Conservation (phyloP, 1,140 invertebrate genomes). For the Diabrotica undecimpunctata region DNA sequence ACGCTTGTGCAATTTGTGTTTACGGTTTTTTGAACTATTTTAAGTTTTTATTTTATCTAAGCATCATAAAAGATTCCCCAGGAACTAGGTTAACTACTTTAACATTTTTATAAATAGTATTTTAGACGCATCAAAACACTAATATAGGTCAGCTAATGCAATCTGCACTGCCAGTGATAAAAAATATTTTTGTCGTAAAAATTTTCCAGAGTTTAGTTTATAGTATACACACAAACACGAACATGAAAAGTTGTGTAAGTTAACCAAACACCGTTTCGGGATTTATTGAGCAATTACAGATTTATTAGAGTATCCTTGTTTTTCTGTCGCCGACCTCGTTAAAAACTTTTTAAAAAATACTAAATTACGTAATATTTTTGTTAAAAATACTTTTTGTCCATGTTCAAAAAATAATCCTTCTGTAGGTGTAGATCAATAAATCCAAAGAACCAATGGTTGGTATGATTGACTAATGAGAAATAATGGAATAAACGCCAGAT, state of each 20-base stretch:
- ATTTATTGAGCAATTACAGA: conserved; percentile 1
- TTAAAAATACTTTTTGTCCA: too few species aligned
- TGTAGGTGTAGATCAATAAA: too few species aligned
- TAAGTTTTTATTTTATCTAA: conserved; percentile 18
- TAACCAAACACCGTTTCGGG: neutral
- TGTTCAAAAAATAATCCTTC: too few species aligned
- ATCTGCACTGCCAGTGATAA: conserved; percentile 19
- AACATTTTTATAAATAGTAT: conserved; percentile 18
- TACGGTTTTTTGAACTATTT: conserved; percentile 19
- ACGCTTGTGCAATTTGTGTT: conserved; percentile 12
- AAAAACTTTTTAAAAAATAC: neutral
- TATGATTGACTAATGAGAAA: too few species aligned
- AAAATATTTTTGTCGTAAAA: conserved; percentile 13
- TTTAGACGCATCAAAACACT: conserved; percentile 18
- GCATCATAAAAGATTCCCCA: conserved; percentile 16
- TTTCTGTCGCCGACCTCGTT: neutral
- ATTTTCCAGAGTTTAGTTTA: neutral
- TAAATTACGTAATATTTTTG: neutral
- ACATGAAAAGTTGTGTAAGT: neutral
- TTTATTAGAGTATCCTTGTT: neutral
- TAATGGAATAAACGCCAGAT: too few species aligned
- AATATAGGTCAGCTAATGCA: conserved; percentile 17
- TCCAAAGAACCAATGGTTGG: too few species aligned
- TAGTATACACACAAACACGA: neutral
- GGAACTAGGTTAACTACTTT: conserved; percentile 17